Evolutionary conservation across 2,113 vertebrate species (phyloP), one percentile per base, ranked within the genome.

Genomic region (Tragelaphus imberbis): DNA sequence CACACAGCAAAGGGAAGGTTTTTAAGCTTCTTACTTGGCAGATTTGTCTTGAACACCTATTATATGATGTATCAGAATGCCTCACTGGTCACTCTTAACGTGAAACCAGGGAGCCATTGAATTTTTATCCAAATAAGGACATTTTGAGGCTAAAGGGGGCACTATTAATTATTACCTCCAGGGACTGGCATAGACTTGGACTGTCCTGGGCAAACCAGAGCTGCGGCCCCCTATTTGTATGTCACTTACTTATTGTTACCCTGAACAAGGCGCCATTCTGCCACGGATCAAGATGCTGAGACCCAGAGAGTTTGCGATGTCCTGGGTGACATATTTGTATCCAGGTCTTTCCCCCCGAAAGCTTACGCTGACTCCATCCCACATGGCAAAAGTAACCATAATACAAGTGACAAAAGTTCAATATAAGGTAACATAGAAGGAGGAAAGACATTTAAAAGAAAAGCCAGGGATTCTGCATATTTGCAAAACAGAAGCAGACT

Each of bases 151-250:
- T 65, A 63, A 85, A 80, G 12, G 11, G 3, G 19, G 3, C 7
- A 53, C 15, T 9, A 16, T 65, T 40, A 75, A n/a, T 58, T 75
- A 77, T 40, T n/a, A 59, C 6, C 8, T 68, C 15, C 75, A 47
- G 44, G 11, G 84, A 80, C 12, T 68, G 33, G 23, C 23, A n/a
- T 7, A 63, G 49, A 28, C 7, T 15, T 44, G 10, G 2, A 61
- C 25, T 40, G n/a, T 40, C n/a, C 36, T 91, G 16, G 15, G 30
- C 12, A 85, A 71, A 80, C 2, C 11, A 55, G 75, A 91, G 36
- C 12, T 61, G 25, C 0, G 1, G 8, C 30, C 5, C 14, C 12
- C 3, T 44, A 16, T 30, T 8, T 53, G 16, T n/a, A 15, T 16
- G 47, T 81, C 55, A 21, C 1, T 10, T n/a, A 47, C 33, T 27